Conservation (phyloP, 2,888 invertebrate species). For the Microchrysa polita region DNA sequence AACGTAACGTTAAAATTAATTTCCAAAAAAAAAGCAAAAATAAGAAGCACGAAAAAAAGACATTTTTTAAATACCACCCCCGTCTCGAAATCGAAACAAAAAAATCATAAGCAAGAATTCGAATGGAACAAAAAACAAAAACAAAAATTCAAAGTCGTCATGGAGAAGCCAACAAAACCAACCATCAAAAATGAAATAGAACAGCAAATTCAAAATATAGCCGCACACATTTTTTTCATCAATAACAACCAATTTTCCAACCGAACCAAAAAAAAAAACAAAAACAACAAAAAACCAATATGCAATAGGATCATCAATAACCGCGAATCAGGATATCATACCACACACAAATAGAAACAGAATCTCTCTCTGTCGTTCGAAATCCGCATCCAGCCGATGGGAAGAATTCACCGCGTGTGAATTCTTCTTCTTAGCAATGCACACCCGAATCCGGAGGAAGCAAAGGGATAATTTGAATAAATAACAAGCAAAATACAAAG, state of each 20-base stretch:
- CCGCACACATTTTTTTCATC: constrained; percentile 36
- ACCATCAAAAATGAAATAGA: constrained; percentile 3
- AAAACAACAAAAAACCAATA: too few species aligned
- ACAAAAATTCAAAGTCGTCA: constrained; percentile 28
- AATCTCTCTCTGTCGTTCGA: not conserved
- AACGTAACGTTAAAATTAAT: constrained; percentile 28
- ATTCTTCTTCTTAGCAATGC: too few species aligned
- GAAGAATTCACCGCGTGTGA: too few species aligned
- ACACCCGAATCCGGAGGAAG: constrained; percentile 4
- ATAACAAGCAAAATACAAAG: constrained; percentile 51
- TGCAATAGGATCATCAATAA: constrained; percentile 42
- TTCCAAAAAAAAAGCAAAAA: constrained; percentile 25
- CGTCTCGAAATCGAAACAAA: constrained; percentile 15
- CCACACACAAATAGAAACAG: too few species aligned
- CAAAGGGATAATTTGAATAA: not conserved
- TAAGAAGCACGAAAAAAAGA: constrained; percentile 7
- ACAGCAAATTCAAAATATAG: constrained; percentile 27
- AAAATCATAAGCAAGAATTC: not conserved
- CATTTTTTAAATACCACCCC: too few species aligned
- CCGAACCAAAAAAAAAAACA: constrained; percentile 33
- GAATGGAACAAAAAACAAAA: not conserved
- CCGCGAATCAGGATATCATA: constrained; percentile 39
- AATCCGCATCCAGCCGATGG: too few species aligned
- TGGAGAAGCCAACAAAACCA: constrained; percentile 14
- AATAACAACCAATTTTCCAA: constrained; percentile 15